Conservation (phyloP, 2,113 vertebrate genomes). For the Vidua macroura region DNA sequence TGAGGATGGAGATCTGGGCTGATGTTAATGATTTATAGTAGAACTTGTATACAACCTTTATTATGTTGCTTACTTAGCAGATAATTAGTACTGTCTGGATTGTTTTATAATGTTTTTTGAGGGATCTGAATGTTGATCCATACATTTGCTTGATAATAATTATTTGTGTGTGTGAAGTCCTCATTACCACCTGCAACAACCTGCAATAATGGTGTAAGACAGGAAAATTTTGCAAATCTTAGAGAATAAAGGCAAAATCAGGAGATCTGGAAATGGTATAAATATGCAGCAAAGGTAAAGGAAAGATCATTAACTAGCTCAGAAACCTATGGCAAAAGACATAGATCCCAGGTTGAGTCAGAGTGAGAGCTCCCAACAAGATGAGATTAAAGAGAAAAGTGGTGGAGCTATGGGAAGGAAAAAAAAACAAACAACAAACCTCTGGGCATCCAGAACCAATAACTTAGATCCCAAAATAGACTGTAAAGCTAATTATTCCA, state of each 20-base stretch:
- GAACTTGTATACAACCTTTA: background rate
- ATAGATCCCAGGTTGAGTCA: rapidly evolving
- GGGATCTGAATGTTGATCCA: background rate
- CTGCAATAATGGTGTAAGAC: background rate
- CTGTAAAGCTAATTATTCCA: background rate
- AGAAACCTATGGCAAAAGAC: background rate
- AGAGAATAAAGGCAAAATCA: background rate
- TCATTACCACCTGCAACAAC: background rate
- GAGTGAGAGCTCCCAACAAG: background rate
- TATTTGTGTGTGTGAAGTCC: background rate
- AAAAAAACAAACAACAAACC: background rate
- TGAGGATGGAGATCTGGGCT: background rate
- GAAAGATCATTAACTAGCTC: background rate
- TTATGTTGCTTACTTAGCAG: background rate
- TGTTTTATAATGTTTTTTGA: background rate
- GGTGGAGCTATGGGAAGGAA: background rate
- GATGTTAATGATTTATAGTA: background rate
- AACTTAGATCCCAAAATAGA: background rate
- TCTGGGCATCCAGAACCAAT: background rate
- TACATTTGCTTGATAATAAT: background rate
- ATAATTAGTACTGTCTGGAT: background rate
- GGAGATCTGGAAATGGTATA: background rate
- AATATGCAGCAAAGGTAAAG: background rate
- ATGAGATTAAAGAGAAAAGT: background rate
- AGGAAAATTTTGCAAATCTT: background rate